Evolutionary conservation across 2,888 invertebrate species (phyloP).

Genomic region (Nemoura dubitans): DNA sequence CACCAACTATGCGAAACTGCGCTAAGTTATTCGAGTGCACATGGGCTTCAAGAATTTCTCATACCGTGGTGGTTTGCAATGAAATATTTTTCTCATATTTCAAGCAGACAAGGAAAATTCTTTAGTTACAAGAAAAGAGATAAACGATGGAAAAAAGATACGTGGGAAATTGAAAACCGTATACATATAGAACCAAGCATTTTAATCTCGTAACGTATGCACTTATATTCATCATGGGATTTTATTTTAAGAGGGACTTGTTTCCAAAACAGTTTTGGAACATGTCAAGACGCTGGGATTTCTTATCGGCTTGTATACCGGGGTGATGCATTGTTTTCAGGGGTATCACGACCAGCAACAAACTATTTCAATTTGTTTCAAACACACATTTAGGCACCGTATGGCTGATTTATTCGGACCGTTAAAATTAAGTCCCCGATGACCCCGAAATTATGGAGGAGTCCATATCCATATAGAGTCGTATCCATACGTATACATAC

Average conservation of each 20-base stretch:
- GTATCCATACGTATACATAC: no score
- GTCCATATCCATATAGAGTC: no score
- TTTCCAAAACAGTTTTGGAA: background rate
- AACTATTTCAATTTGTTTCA: no score
- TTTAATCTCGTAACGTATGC: conserved; percentile 38
- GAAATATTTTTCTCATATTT: conserved; percentile 37
- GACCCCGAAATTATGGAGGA: no score
- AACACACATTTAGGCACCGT: no score
- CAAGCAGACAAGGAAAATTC: conserved; percentile 29
- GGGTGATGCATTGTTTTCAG: background rate
- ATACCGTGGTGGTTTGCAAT: conserved; percentile 33
- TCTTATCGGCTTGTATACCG: background rate
- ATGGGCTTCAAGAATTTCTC: conserved; percentile 26
- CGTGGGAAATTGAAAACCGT: conserved; percentile 37
- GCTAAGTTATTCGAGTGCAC: background rate
- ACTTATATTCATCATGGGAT: conserved; percentile 29
- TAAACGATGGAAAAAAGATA: conserved; percentile 38
- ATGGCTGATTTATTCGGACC: no score
- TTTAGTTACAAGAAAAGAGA: conserved; percentile 37
- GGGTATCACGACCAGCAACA: no score
- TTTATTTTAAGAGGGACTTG: conserved; percentile 1
- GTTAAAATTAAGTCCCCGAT: no score
- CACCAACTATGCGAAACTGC: background rate
- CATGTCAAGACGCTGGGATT: conserved; percentile 8
- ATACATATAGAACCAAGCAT: conserved; percentile 9